Evolutionary conservation across 2,797 vertebrate species (phyloP).

Genomic region (Apodemus agrarius): DNA sequence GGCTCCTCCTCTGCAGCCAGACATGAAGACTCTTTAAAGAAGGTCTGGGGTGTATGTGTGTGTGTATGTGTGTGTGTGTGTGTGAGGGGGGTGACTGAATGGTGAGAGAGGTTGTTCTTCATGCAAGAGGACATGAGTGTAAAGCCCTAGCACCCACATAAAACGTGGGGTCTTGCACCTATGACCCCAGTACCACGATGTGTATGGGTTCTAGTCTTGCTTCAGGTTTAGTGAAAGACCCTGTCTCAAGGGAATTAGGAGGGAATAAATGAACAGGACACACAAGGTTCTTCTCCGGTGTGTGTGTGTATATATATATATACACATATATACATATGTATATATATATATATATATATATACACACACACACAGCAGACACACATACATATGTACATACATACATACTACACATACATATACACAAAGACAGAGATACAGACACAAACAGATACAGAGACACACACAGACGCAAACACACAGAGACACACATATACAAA

Average conservation of each 20-base stretch:
- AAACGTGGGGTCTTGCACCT: not conserved
- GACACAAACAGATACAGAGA: no score
- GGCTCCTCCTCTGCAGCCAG: not conserved
- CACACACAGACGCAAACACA: not conserved
- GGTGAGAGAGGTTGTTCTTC: not conserved
- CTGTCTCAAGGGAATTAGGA: not conserved
- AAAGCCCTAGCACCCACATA: not conserved
- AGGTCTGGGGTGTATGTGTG: no score
- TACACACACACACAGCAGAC: no score
- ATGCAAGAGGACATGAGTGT: not conserved
- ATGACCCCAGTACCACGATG: not conserved
- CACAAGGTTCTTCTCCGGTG: not conserved
- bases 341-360: no score
- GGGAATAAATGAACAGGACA: not conserved
- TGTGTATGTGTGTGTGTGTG: no score
- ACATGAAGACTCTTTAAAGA: constrained; percentile 6
- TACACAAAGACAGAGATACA: no score
- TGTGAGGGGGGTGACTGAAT: not conserved
- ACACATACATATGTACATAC: no score
- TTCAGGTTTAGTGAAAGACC: not conserved
- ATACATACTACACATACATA: no score
- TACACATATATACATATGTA: no score
- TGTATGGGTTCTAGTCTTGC: not conserved
- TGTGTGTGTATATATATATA: no score
- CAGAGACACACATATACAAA: no score